These are phyloP conservation scores for Euplexia lucipara DNA, from an alignment of 2,888 invertebrate genomes.

Conservation along the genomic window DNA sequence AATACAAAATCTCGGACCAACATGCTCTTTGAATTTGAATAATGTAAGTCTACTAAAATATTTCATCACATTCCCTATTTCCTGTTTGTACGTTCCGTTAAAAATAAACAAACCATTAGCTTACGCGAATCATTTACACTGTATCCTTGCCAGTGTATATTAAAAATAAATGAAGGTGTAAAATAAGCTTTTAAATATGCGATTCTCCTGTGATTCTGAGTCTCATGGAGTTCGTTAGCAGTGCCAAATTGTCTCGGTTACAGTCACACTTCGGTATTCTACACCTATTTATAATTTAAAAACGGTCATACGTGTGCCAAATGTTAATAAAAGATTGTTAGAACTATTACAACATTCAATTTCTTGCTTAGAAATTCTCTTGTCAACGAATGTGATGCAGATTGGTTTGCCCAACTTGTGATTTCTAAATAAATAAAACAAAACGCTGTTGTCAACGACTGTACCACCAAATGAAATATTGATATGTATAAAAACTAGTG, in stretches of 20 bases:
- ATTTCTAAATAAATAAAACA: slow-evolving; percentile 13
- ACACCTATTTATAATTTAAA: slow-evolving; percentile 67
- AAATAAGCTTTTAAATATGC: too few species aligned
- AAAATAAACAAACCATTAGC: slow-evolving; percentile 17
- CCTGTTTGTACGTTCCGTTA: neutral
- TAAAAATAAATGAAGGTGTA: slow-evolving; percentile 28
- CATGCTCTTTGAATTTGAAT: slow-evolving; percentile 16
- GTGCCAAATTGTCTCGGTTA: slow-evolving; percentile 61
- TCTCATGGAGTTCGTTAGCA: slow-evolving; percentile 33
- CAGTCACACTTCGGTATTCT: slow-evolving; percentile 57
- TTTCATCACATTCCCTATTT: neutral
- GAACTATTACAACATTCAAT: slow-evolving; percentile 46
- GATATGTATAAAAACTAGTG: too few species aligned
- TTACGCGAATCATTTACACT: slow-evolving; percentile 1
- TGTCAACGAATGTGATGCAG: slow-evolving; percentile 16
- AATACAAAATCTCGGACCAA: neutral
- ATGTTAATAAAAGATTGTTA: slow-evolving; percentile 55
- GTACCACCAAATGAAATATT: too few species aligned
- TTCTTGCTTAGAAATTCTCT: slow-evolving; percentile 32
- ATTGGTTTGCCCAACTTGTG: slow-evolving; percentile 1
- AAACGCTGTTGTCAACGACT: slow-evolving; percentile 12
- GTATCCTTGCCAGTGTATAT: slow-evolving; percentile 12
- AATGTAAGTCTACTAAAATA: slow-evolving; percentile 42
- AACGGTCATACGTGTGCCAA: slow-evolving; percentile 61
- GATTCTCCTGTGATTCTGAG: slow-evolving; percentile 12